Percentiles rank a stretch among this genome's conserved stretches.
Conservation (phyloP, 2,113 vertebrate species). For the Psilopsiagon aurifrons region DNA sequence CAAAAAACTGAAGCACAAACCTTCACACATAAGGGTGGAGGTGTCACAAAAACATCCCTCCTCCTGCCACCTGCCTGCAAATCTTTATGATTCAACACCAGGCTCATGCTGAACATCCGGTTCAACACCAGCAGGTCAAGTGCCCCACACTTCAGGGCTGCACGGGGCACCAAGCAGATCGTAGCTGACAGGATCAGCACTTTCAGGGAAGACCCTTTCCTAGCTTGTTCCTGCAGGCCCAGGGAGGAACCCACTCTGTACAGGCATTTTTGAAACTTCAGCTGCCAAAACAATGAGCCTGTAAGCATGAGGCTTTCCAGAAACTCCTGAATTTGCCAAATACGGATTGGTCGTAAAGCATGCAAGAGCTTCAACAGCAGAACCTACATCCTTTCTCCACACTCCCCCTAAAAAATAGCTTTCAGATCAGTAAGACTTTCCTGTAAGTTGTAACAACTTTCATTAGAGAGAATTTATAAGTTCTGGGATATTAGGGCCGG, state of each 20-base stretch:
- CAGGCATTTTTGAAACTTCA: not conserved
- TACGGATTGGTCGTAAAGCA: not conserved
- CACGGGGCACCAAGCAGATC: not conserved
- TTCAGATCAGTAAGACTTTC: not conserved
- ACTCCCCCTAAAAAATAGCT: not conserved
- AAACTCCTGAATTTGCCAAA: not conserved
- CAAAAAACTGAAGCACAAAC: not conserved
- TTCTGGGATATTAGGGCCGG: not conserved
- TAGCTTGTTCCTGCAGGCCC: not conserved
- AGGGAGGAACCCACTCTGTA: not conserved
- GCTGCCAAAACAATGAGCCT: not conserved
- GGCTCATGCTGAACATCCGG: not conserved
- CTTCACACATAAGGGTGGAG: not conserved
- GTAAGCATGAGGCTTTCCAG: not conserved
- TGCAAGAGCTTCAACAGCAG: not conserved
- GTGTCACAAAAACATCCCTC: not conserved
- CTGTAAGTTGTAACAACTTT: not conserved
- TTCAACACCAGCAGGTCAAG: not conserved
- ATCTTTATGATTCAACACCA: not conserved
- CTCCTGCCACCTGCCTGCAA: fast-evolving
- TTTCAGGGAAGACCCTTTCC: not conserved
- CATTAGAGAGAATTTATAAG: not conserved
- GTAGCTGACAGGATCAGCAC: not conserved
- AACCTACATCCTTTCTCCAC: not conserved
- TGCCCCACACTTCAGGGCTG: not conserved